Conservation (phyloP, 92 coral and sea anemone genomes). For the Palythoa grandis region DNA sequence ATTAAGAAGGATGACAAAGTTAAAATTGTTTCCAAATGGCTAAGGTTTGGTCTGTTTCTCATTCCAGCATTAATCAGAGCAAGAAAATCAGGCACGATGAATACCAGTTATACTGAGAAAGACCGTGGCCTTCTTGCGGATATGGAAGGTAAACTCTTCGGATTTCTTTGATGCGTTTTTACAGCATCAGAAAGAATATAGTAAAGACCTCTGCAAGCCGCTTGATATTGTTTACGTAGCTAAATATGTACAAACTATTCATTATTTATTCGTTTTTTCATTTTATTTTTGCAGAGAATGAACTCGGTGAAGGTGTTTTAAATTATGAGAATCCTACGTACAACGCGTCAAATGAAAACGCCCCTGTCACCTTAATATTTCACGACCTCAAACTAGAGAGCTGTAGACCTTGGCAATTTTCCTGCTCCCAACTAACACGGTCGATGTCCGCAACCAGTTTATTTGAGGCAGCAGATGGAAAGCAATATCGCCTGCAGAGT, state of each 20-base stretch:
- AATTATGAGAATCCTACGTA: not conserved
- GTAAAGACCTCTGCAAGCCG: not conserved
- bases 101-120: too few species aligned
- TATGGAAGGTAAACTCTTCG: not conserved
- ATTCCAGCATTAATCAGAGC: not conserved
- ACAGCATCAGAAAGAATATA: too few species aligned
- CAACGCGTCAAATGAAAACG: not conserved
- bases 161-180: not conserved
- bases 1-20: too few species aligned
- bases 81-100: not conserved
- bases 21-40: not conserved
- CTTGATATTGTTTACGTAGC: not conserved
- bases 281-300: slow-evolving; percentile 9
- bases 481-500: slow-evolving; percentile 36
- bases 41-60: not conserved
- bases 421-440: slow-evolving; percentile 7
- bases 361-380: slow-evolving; percentile 3
- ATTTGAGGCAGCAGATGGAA: slow-evolving; percentile 15
- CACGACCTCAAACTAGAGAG: slow-evolving; percentile 27
- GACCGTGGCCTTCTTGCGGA: slow-evolving; percentile 5
- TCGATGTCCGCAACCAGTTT: slow-evolving; percentile 11
- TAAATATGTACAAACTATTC: not conserved
- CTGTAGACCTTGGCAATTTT: slow-evolving; percentile 1
- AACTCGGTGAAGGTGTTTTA: slow-evolving; percentile 15
- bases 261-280: not conserved